phyloP scores from a whole-genome alignment of 2,113 vertebrate species.

The Nyctibius bracteatus region DNA sequence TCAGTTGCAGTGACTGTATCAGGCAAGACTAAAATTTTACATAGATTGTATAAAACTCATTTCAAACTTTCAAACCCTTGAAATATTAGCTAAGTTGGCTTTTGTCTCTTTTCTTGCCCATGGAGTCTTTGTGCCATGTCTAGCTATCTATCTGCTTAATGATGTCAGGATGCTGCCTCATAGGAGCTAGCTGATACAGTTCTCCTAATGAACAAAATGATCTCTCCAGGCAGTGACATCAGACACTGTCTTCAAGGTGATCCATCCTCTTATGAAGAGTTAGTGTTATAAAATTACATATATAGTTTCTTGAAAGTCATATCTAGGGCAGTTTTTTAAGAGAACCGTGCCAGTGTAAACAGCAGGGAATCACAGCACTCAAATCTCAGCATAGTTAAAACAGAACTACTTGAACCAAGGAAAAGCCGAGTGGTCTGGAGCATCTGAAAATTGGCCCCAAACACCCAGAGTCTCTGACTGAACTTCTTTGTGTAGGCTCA shows the following conservation, averaged over 20 bases:
- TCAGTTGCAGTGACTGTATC: neutral
- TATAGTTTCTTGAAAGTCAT: neutral
- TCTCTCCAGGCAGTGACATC: conserved; percentile 31
- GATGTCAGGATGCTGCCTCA: conserved; percentile 1
- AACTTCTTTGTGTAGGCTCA: neutral
- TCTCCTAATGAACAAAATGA: conserved; percentile 28
- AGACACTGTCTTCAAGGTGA: conserved; percentile 48
- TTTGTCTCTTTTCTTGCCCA: conserved; percentile 7
- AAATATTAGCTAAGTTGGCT: neutral
- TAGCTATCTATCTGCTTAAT: neutral
- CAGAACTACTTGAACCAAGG: neutral
- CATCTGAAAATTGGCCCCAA: conserved; percentile 9
- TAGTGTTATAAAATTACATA: neutral
- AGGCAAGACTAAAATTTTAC: neutral
- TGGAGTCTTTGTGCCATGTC: neutral
- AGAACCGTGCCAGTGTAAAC: neutral
- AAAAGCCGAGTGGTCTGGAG: neutral
- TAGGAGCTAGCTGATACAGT: neutral
- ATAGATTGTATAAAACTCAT: neutral
- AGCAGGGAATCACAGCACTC: conserved; percentile 21
- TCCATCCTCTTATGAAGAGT: conserved; percentile 10
- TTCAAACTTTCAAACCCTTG: neutral
- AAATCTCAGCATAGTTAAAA: conserved; percentile 22
- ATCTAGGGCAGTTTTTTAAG: conserved; percentile 51
- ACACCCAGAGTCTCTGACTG: neutral